These are phyloP conservation scores for Timema podura DNA, from an alignment of 2,888 invertebrate species.

Conservation along the genomic window DNA sequence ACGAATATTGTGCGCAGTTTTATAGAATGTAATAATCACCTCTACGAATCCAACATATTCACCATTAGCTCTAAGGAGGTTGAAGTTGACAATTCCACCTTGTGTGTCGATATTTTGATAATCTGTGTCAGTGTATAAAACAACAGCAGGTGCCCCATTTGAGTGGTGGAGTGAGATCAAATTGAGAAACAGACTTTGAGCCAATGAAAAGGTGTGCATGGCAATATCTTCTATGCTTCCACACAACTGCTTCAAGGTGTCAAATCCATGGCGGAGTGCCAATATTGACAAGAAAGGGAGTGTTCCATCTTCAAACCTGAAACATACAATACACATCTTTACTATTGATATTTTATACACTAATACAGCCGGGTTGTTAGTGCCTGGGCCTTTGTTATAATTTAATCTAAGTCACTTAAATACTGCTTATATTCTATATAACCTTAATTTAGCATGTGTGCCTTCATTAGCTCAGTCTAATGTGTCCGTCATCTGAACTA, in stretches of 20 bases:
- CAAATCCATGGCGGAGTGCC: constrained; percentile 77
- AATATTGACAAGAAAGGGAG: constrained; percentile 80
- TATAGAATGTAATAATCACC: constrained; percentile 46
- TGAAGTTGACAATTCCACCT: constrained; percentile 87
- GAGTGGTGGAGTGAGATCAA: constrained; percentile 61
- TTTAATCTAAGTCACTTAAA: no score
- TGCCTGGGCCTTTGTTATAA: no score
- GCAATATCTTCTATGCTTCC: constrained; percentile 60
- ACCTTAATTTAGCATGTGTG: no score
- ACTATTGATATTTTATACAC: no score
- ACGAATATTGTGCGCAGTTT: no score
- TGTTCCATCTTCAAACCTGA: constrained; percentile 93
- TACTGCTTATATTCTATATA: no score
- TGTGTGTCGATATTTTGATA: constrained; percentile 62
- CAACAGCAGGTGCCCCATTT: constrained; percentile 65
- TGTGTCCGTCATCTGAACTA: no score
- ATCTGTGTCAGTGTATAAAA: constrained; percentile 69
- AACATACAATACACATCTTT: constrained; percentile 35
- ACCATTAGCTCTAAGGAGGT: constrained; percentile 72
- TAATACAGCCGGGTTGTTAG: no score
- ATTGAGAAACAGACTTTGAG: constrained; percentile 64
- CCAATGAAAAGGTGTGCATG: constrained; percentile 69
- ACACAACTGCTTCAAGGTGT: constrained; percentile 61
- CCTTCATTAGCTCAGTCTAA: no score
- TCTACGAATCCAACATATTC: constrained; percentile 84